These are phyloP conservation scores for Drosophila birchii DNA, from an alignment of 2,888 invertebrate species.

Conservation along the genomic window DNA sequence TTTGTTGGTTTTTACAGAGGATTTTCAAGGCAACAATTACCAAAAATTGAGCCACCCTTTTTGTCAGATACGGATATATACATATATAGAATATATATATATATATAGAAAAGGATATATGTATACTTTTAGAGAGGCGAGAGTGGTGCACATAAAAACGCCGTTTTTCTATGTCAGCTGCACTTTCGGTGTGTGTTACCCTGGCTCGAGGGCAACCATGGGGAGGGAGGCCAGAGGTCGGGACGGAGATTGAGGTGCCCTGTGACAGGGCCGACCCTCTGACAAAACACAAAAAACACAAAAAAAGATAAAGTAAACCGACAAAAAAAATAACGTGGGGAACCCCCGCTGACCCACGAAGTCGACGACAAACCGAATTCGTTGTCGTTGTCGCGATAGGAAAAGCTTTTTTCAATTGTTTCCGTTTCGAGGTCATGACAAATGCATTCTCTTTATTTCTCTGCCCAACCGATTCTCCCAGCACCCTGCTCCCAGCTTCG, in stretches of 20 bases:
- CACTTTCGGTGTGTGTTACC: slow-evolving; percentile 61
- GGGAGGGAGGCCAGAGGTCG: background rate
- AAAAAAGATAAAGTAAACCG: background rate
- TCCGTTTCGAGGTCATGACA: slow-evolving; percentile 80
- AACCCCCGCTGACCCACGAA: slow-evolving; percentile 19
- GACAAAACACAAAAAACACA: background rate
- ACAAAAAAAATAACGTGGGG: slow-evolving; percentile 6
- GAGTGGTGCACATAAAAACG: slow-evolving; percentile 53
- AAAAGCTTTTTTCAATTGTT: slow-evolving; percentile 80
- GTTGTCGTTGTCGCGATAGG: slow-evolving; percentile 66
- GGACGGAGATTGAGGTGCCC: slow-evolving; percentile 9
- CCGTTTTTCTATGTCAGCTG: slow-evolving; percentile 78
- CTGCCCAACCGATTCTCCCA: slow-evolving; percentile 39
- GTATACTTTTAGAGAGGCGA: slow-evolving; percentile 18
- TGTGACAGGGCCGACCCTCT: slow-evolving; percentile 11
- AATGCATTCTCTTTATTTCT: slow-evolving; percentile 76
- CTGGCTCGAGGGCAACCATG: slow-evolving; percentile 3
- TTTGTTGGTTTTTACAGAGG: background rate
- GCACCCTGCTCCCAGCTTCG: background rate
- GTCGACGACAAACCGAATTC: slow-evolving; percentile 53
- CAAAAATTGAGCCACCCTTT: slow-evolving; percentile 4
- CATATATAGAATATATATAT: background rate
- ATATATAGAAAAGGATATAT: slow-evolving; percentile 11
- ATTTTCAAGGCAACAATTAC: background rate
- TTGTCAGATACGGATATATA: background rate